These are phyloP conservation scores for Echinops telfairi DNA, from an alignment of 2,113 vertebrate genomes.

Conservation along the genomic window DNA sequence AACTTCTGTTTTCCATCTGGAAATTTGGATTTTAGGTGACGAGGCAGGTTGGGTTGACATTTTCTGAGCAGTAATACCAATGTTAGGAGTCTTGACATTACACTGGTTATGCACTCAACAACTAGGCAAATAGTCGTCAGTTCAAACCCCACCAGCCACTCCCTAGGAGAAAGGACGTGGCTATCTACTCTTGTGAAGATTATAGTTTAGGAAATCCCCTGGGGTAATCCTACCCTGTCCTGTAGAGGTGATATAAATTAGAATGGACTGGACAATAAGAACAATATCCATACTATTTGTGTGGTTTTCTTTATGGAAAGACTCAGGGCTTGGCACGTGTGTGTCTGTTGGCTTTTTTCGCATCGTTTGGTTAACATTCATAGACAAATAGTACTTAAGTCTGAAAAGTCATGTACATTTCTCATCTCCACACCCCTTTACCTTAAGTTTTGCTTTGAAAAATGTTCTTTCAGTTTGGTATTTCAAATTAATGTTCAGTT, in stretches of 20 bases:
- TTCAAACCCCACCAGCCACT: too few relatives aligned
- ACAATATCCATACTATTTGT: not conserved
- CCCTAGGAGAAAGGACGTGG: not conserved
- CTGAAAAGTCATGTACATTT: not conserved
- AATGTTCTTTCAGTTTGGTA: not conserved
- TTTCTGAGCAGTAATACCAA: not conserved
- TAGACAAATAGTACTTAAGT: not conserved
- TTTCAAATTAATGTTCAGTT: not conserved
- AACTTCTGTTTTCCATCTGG: constrained; percentile 11
- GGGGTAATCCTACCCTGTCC: not conserved
- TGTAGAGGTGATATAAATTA: not conserved
- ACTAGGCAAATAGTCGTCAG: too few relatives aligned
- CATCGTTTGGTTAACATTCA: not conserved
- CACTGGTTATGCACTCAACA: not conserved
- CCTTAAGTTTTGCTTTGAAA: constrained; percentile 1
- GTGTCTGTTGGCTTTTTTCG: not conserved
- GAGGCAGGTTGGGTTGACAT: not conserved
- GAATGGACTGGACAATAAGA: not conserved
- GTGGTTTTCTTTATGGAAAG: not conserved
- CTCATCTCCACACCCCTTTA: not conserved
- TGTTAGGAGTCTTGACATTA: not conserved
- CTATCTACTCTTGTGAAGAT: not conserved
- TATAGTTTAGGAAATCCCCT: not conserved
- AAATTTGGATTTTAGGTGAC: not conserved
- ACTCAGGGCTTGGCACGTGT: not conserved